phyloP scores from a whole-genome alignment of 2,113 vertebrate genomes.

The Tiliqua scincoides region DNA sequence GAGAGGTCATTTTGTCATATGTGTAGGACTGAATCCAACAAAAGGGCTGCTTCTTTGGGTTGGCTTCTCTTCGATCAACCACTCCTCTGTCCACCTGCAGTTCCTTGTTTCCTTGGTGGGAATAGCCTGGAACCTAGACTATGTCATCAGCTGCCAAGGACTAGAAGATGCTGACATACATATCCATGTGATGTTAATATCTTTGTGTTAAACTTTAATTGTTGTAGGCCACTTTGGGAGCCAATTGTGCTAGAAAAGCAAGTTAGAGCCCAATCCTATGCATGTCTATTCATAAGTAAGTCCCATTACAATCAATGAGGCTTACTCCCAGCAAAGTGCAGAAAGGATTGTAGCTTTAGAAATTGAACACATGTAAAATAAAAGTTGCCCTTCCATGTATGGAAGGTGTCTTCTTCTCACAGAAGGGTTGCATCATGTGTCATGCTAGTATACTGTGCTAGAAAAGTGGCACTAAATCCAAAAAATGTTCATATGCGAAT shows the following conservation, averaged over 20 bases:
- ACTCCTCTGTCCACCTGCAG: neutral
- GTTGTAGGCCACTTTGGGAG: neutral
- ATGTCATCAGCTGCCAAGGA: neutral
- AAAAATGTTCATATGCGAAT: too few relatives aligned
- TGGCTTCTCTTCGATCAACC: neutral
- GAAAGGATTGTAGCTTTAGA: too few relatives aligned
- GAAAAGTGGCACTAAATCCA: neutral
- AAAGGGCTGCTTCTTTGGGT: neutral
- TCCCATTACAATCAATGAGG: too few relatives aligned
- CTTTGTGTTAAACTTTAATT: neutral
- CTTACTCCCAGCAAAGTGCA: too few relatives aligned
- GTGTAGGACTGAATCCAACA: neutral
- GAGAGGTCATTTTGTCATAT: neutral
- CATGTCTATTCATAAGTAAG: too few relatives aligned
- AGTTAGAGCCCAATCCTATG: too few relatives aligned
- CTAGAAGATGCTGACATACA: fast-evolving
- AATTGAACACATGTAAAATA: neutral
- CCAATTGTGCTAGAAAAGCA: neutral
- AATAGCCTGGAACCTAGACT: neutral
- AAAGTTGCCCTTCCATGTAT: neutral
- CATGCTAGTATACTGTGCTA: neutral
- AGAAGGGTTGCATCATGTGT: neutral
- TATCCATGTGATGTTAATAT: neutral
- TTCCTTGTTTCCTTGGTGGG: neutral
- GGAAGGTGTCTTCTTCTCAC: neutral